Base-by-base conservation (phyloP, 2,113 vertebrate genomes). In the Platysteira castanea region DNA sequence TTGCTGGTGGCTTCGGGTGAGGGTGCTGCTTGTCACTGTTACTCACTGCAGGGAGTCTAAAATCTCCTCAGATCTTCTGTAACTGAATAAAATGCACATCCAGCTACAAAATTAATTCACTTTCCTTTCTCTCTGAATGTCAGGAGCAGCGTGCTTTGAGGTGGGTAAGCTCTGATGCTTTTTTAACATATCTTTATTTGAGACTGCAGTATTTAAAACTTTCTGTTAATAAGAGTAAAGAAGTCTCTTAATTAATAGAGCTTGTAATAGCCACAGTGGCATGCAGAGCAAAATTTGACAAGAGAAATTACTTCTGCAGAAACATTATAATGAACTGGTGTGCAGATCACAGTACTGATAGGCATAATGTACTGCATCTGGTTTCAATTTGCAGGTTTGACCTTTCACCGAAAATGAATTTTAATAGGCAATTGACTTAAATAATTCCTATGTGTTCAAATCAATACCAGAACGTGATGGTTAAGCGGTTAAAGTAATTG, bases 371-470 rank as follows among this genome's bases (percentile, higher is more conserved):
- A 70, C 77, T 74, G 92, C 83, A 54, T 89, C 95, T 96, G 96
- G 49, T 89, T 97, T 95, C 93, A 97, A 94, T 96, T 87, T 96
- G 74, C 87, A 49, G 60, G 64, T 95, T 41, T 95, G 89, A 96
- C 96, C 97, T 96, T 89, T 95, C 39, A 35, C 87, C 73, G 0
- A 81, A 95, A 96, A 96, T 76, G 85, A 87, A 97, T 97, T 97
- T 97, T 97, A 97, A 97, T 95, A 97, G 96, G 85, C 92, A 64
- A 92, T 97, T 96, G 92, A 80, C 85, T 97, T 94, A 91, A 95
- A 96, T 96, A 95, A 96, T 95, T 81, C 49, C 23, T 90, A 39
- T n/a, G 64, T 37, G 70, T 89, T 95, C 85, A 42, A 76, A 95
- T 96, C 94, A 84, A 94, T 96, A 73, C 65, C 65, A 60, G 76